Conservation (phyloP, 2,797 vertebrate genomes). For the Notamacropus eugenii region DNA sequence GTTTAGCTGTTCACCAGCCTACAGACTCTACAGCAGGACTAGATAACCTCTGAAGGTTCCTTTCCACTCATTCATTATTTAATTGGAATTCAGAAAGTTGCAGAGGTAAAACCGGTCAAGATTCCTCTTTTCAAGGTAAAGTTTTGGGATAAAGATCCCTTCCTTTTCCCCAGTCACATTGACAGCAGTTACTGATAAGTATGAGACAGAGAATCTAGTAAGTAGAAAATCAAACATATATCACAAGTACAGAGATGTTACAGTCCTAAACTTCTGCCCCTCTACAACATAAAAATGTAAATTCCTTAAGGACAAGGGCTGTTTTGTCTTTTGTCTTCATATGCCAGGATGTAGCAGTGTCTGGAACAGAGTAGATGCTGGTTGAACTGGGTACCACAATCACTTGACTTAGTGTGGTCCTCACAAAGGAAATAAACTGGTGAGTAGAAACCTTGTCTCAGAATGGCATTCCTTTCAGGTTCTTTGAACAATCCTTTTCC, state of each 20-base stretch:
- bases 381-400: background rate
- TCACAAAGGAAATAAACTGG: background rate
- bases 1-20: background rate
- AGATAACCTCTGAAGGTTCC: background rate
- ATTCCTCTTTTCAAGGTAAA: background rate
- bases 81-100: background rate
- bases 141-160: background rate
- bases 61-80: background rate
- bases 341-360: background rate
- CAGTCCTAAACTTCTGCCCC: rapidly evolving
- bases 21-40: background rate
- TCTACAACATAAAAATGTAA: background rate
- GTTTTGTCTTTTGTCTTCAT: background rate
- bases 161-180: background rate
- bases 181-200: background rate
- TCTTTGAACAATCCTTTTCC: background rate
- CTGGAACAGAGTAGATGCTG: background rate
- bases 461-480: background rate
- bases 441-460: background rate
- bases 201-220: background rate
- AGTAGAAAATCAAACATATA: rapidly evolving
- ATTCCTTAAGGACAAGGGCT: background rate
- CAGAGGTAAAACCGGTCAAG: background rate
- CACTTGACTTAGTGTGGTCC: background rate
- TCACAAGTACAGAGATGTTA: no score